These are phyloP conservation scores for Epinotia nisella DNA, from an alignment of 2,888 invertebrate species.

Conservation along the genomic window DNA sequence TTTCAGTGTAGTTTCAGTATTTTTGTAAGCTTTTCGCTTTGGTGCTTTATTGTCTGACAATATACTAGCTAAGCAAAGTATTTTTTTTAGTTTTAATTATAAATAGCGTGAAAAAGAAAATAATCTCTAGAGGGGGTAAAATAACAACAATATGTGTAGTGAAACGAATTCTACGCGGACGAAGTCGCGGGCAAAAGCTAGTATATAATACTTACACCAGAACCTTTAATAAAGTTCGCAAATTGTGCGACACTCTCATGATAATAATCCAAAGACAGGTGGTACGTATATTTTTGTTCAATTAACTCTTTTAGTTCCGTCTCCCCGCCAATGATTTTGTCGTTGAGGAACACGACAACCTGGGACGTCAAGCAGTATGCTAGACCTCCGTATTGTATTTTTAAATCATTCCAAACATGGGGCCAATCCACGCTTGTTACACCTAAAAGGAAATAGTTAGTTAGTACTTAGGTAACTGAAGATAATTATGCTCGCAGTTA, in stretches of 20 bases:
- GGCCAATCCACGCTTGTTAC: conserved; percentile 75
- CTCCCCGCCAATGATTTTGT: conserved; percentile 81
- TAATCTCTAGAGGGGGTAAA: no score
- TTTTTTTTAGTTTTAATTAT: no score
- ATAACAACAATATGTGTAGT: no score
- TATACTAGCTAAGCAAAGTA: no score
- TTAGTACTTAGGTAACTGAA: no score
- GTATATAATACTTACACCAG: conserved; percentile 77
- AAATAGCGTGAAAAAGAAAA: no score
- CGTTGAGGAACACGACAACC: conserved; percentile 80
- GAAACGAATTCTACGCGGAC: no score
- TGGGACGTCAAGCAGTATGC: conserved; percentile 74
- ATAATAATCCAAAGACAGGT: conserved; percentile 75
- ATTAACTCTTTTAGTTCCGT: conserved; percentile 75
- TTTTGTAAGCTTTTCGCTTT: no score
- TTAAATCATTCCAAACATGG: conserved; percentile 65
- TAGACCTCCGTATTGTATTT: conserved; percentile 72
- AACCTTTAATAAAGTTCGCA: conserved; percentile 69
- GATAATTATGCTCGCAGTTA: no score
- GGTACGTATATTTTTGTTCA: conserved; percentile 73
- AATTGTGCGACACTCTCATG: conserved; percentile 73
- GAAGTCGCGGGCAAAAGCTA: no score
- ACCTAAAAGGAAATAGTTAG: conserved; percentile 54
- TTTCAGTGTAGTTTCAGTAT: no score
- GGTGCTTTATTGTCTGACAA: no score